Evolutionary conservation across 2,888 invertebrate genomes (phyloP).

Genomic region (Timandra comae): DNA sequence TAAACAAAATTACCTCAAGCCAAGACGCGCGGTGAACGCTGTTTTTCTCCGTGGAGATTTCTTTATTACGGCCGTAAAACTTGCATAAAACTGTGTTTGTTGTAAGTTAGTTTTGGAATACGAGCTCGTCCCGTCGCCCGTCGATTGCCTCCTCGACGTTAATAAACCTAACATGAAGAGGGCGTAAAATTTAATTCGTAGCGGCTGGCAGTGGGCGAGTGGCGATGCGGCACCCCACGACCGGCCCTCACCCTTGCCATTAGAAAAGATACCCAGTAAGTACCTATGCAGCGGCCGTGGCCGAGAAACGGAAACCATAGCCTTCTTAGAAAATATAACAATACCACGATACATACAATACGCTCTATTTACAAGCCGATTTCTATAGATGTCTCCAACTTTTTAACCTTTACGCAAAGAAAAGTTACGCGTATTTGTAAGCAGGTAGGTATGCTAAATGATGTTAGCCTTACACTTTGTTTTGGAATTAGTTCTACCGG

Average conservation of each 20-base stretch:
- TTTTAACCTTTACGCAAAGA: conserved; percentile 21
- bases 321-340: conserved; percentile 23
- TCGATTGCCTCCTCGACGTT: conserved; percentile 59
- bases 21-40: conserved; percentile 13
- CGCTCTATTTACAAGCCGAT: conserved; percentile 16
- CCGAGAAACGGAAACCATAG: conserved; percentile 13
- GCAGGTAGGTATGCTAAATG: conserved; percentile 3
- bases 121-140: conserved; percentile 70
- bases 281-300: conserved; percentile 10
- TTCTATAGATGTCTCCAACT: conserved; percentile 16
- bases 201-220: conserved; percentile 34
- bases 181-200: conserved; percentile 71
- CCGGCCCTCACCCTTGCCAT: conserved; percentile 21
- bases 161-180: conserved; percentile 75
- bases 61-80: conserved; percentile 64
- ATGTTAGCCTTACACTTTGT: too few relatives aligned
- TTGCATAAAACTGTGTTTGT: conserved; percentile 66
- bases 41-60: conserved; percentile 38
- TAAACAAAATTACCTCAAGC: conserved; percentile 20
- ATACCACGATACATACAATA: conserved; percentile 17
- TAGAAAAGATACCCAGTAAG: conserved; percentile 17
- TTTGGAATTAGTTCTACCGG: conserved; percentile 8
- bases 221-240: conserved; percentile 27
- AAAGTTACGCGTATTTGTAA: conserved; percentile 7
- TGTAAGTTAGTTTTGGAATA: conserved; percentile 71